Conservation (phyloP, 2,888 invertebrate genomes). For the Cheilosia soror region DNA sequence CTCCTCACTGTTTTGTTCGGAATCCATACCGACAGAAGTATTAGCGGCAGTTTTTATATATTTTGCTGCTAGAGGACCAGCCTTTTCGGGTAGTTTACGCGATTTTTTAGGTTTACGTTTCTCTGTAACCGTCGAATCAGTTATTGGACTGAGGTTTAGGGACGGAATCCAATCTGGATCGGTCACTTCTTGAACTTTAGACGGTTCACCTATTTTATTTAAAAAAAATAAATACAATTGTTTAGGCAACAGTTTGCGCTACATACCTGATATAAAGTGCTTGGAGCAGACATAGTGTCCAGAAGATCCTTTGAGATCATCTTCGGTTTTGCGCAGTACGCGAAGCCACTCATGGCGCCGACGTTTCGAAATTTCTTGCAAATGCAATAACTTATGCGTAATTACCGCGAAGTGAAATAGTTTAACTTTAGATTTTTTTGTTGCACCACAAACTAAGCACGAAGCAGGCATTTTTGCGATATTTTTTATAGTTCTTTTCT, state of each 20-base stretch:
- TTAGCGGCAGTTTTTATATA: not conserved
- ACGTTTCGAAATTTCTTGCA: slow-evolving; percentile 11
- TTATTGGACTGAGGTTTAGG: not conserved
- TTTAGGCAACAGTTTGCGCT: accelerated
- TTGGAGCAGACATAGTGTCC: slow-evolving; percentile 25
- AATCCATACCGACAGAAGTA: not conserved
- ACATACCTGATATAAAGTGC: slow-evolving; percentile 31
- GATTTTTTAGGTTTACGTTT: too few species aligned
- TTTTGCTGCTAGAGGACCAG: not conserved
- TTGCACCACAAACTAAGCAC: slow-evolving; percentile 27
- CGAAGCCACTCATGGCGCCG: slow-evolving; percentile 30
- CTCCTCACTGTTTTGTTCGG: not conserved
- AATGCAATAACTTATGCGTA: not conserved
- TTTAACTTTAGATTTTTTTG: slow-evolving; percentile 9
- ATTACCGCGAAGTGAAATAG: slow-evolving; percentile 18
- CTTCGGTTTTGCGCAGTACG: slow-evolving; percentile 4
- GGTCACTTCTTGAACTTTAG: slow-evolving; percentile 18
- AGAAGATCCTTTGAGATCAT: not conserved
- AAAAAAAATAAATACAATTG: too few species aligned
- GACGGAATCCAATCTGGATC: slow-evolving; percentile 37
- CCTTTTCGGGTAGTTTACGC: too few species aligned
- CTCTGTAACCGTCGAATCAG: not conserved
- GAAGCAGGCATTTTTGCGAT: slow-evolving; percentile 13
- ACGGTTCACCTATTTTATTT: slow-evolving; percentile 1
- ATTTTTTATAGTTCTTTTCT: too few species aligned